Percentiles rank a stretch among this genome's conserved stretches.
phyloP scores from a whole-genome alignment of 2,888 invertebrate species.

The Scaptomyza polygonia region DNA sequence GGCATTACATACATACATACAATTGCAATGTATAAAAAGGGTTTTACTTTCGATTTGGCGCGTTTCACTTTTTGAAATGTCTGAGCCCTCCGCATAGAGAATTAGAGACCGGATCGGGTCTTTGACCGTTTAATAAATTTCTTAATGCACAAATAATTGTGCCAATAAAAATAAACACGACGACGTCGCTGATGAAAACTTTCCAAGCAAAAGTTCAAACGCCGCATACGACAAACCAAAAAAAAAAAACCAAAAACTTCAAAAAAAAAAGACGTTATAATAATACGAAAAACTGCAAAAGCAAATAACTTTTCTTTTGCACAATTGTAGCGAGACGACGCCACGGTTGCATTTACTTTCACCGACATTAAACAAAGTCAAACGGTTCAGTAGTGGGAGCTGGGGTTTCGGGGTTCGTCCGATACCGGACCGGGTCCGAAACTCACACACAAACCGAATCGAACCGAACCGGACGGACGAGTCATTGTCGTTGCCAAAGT shows the following conservation, averaged over 20 bases:
- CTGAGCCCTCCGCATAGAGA: conserved; percentile 10
- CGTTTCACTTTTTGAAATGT: conserved; percentile 53
- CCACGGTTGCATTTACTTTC: conserved; percentile 68
- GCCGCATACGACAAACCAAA: conserved; percentile 69
- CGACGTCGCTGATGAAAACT: conserved; percentile 46
- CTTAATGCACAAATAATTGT: conserved; percentile 79
- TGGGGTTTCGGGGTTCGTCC: conserved; percentile 10
- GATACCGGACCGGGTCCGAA: not conserved
- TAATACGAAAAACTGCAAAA: conserved; percentile 64
- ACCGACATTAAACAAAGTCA: conserved; percentile 67
- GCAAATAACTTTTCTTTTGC: conserved; percentile 76
- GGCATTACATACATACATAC: conserved; percentile 1
- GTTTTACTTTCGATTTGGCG: conserved; percentile 49
- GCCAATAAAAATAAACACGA: conserved; percentile 77
- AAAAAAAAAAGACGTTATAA: conserved; percentile 35
- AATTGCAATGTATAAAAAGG: conserved; percentile 9
- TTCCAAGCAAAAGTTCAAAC: conserved; percentile 75
- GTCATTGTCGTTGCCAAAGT: conserved; percentile 42
- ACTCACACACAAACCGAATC: not conserved
- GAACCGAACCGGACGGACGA: conserved; percentile 25
- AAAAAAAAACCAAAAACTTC: conserved; percentile 18
- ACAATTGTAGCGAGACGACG: conserved; percentile 73
- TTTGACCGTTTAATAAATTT: conserved; percentile 74
- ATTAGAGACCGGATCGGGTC: conserved; percentile 35
- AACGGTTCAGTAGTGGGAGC: conserved; percentile 12